Base-by-base conservation (phyloP, 1,140 invertebrate genomes). In the Diabrotica undecimpunctata region DNA sequence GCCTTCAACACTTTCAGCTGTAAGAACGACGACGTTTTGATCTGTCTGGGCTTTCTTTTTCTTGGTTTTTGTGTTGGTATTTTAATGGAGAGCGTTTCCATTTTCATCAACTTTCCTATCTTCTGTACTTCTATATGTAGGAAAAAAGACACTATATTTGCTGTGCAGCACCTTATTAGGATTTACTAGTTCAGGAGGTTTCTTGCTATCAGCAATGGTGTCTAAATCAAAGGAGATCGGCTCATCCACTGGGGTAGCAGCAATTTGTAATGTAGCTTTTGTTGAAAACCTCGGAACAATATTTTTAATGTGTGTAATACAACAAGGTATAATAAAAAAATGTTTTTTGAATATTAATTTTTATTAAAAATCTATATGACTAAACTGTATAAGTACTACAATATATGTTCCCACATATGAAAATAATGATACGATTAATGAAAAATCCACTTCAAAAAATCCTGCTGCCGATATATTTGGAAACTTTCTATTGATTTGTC, bases 31-130 rank as follows among this genome's bases (percentile, higher is more conserved):
- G 5, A 77, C 76, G 38, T 77, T 77, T 54, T 75, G 74, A 38
- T 76, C 74, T 4, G 65, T 66, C 41, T 68, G 72, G 10, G 67
- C 60, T 55, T 76, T 77, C 63, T 73, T 74, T 66, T 77, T 76
- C 60, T 75, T 77, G 60, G 64, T 67, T 65, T 73, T 78, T 37
- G 65, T 50, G 56, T 35, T 46, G 55, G 57, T 54, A 54, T 51
- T 61, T 61, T 73, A 68, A 41, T 72, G 67, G 10, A 82, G 50
- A 9, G 81, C 78, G 64, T 83, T 83, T 7, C 81, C 80, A 56
- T 83, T 83, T 68, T 83, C 81, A 72, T 83, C 82, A n/a, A 80
- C 76, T 62, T 81, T 81, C 65, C 59, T 71, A 13, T 68, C 66
- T 41, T 71, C 71, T 7, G 46, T n/a, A 56, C 50, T 14, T 8